phyloP scores from a whole-genome alignment of 92 coral and sea anemone genomes.

The Parazoanthus swiftii region DNA sequence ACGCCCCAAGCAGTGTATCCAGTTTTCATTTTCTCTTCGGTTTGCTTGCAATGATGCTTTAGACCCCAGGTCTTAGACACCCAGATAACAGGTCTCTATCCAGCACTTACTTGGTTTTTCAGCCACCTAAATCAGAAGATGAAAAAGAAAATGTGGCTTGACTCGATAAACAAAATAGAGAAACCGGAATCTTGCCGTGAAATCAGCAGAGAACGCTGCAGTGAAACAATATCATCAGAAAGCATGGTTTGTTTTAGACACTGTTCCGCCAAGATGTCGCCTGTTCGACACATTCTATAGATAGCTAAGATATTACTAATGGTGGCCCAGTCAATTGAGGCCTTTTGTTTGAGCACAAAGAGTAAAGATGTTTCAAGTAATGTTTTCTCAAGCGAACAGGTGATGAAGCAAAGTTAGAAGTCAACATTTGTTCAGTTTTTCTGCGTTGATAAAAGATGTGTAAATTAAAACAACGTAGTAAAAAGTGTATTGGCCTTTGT shows the following conservation, averaged over 20 bases:
- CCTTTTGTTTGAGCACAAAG: constrained; percentile 93
- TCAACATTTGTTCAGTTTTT: constrained; percentile 97
- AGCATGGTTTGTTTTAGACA: constrained; percentile 99
- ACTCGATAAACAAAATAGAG: constrained; percentile 81
- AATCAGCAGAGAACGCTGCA: constrained; percentile 67
- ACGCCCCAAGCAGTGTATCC: neutral
- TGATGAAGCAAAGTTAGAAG: constrained; percentile 87
- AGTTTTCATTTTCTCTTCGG: constrained; percentile 21
- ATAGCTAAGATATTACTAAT: constrained; percentile 96
- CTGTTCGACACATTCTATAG: constrained; percentile 97
- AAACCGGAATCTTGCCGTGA: constrained; percentile 79
- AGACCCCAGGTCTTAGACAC: constrained; percentile 58
- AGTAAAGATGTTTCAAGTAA: constrained; percentile 95
- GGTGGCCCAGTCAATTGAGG: constrained; percentile 95
- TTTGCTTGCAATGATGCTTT: constrained; percentile 60
- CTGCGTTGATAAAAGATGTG: constrained; percentile 89
- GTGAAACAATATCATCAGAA: constrained; percentile 91
- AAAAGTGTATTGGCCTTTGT: constrained; percentile 83
- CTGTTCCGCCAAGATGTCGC: constrained; percentile 98
- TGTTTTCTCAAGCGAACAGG: constrained; percentile 99
- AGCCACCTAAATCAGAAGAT: constrained; percentile 36
- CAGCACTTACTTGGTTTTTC: constrained; percentile 44
- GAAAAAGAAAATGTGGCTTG: constrained; percentile 45
- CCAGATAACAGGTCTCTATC: constrained; percentile 63
- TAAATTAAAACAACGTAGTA: constrained; percentile 78